A percentile compares a stretch with the other conserved stretches of the same genome.
These are phyloP conservation scores for Otus scops DNA, from an alignment of 2,797 vertebrate species.

Conservation along the genomic window DNA sequence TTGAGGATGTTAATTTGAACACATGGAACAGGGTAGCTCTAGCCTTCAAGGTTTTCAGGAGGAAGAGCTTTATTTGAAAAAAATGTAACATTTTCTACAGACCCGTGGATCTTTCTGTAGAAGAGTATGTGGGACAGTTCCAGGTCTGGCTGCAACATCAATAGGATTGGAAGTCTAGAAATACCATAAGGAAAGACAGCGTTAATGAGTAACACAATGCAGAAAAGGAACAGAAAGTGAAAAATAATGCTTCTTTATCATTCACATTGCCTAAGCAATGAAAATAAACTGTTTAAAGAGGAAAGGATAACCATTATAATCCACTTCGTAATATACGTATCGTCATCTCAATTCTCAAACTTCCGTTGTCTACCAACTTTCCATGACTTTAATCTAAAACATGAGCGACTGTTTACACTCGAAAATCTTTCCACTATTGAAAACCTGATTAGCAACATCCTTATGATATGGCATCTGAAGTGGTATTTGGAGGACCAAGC, in stretches of 20 bases:
- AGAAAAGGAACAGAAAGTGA: neutral
- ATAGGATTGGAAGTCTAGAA: conserved; percentile 94
- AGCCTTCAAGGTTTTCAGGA: neutral
- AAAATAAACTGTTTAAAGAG: neutral
- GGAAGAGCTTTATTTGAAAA: neutral
- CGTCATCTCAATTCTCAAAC: neutral
- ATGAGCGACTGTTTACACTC: neutral
- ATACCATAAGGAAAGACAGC: conserved; percentile 8
- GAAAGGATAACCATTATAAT: neutral
- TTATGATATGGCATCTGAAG: neutral
- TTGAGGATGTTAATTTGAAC: neutral
- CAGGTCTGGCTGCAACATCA: conserved; percentile 91
- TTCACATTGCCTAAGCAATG: neutral
- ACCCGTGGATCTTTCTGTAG: conserved; percentile 98
- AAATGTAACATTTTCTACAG: conserved; percentile 47
- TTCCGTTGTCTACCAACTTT: neutral
- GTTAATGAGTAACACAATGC: neutral
- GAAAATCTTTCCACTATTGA: neutral
- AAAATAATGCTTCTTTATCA: neutral
- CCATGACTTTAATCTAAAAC: neutral
- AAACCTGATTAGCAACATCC: neutral
- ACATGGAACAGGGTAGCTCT: neutral
- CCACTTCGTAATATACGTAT: neutral
- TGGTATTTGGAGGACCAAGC: neutral
- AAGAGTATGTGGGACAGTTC: conserved; percentile 92